Base-by-base conservation (phyloP, 2,888 invertebrate genomes). In the Danaus chrysippus region DNA sequence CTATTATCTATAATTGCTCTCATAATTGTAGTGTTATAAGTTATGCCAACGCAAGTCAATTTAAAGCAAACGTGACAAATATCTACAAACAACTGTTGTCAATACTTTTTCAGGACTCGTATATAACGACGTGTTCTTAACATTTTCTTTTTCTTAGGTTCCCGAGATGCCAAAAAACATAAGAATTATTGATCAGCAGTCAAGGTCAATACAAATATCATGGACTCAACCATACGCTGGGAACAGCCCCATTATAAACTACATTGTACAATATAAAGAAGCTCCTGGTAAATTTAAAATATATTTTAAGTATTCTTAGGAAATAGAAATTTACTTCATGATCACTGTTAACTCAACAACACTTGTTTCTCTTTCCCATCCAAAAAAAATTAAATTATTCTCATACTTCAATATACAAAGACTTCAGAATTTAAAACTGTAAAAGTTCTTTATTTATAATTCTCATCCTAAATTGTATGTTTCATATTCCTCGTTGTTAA, bases 221-320 rank as follows among this genome's bases (percentile, higher is more conserved):
- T 98, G 98, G 98, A 95, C 95, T 42, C 95, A 95, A 71, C 97
- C 97, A 10, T 96, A 96, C 77, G 95, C 96, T 69, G 97, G 97
- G 65, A 97, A 97, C 76, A 96, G 96, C 81, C 96, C 96, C 34
- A 95, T 98, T 68, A 95, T 95, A 65, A 95, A 95, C 81, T 98
- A 97, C 82, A 95, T 96, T 67, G 94, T 98, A 43, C 97, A 97
- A 84, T 97, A 96, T 82, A 98, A 97, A 82, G 94, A 95, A 76
- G 95, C 95, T 65, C 93, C 95, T 89, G 95, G 95, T 95, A 91
- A 44, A 12, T 0, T 6, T 17, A 3, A 61, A n/a, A 9, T 42
- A 54, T 17, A 17, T 34, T 1, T 15, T 23, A 42, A n/a, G 12
- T 43, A 13, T 55, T 10, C 8, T 56, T 41, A 44, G 42, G 34